Percentiles rank a stretch among this genome's conserved stretches.
Conservation (phyloP, 2,113 vertebrate species). For the Aspidoscelis tigris region DNA sequence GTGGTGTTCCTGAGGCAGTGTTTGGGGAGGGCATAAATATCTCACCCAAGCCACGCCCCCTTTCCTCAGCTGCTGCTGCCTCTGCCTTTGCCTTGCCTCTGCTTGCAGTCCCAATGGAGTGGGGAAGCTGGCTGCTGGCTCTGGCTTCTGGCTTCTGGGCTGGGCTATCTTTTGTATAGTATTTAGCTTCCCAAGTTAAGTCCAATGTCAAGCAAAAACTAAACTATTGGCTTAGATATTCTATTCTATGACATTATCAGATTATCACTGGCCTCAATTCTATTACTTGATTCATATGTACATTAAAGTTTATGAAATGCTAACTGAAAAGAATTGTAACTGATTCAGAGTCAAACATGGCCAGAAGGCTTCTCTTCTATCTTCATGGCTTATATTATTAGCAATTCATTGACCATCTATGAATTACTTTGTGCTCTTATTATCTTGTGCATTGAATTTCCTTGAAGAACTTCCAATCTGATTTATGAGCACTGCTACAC, state of each 20-base stretch:
- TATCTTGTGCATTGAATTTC: background rate
- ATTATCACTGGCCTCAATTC: accelerated
- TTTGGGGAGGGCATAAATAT: no score
- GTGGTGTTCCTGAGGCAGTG: no score
- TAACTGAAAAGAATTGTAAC: background rate
- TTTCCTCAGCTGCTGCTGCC: no score
- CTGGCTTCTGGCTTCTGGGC: no score
- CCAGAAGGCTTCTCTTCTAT: background rate
- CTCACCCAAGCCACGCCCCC: no score
- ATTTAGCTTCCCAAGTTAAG: background rate
- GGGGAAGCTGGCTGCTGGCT: no score
- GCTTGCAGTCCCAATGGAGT: no score
- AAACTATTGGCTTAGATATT: background rate
- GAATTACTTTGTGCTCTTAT: conserved; percentile 6
- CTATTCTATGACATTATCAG: background rate
- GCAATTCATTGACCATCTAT: conserved; percentile 1
- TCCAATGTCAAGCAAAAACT: background rate
- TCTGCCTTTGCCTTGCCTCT: no score
- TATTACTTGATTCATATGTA: background rate
- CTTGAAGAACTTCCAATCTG: background rate
- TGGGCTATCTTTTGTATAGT: background rate
- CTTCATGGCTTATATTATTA: background rate
- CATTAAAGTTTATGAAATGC: background rate
- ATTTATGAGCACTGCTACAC: conserved; percentile 3
- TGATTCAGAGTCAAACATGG: background rate